phyloP scores from a whole-genome alignment of 2,888 invertebrate genomes.

The Drosophila eohydei region DNA sequence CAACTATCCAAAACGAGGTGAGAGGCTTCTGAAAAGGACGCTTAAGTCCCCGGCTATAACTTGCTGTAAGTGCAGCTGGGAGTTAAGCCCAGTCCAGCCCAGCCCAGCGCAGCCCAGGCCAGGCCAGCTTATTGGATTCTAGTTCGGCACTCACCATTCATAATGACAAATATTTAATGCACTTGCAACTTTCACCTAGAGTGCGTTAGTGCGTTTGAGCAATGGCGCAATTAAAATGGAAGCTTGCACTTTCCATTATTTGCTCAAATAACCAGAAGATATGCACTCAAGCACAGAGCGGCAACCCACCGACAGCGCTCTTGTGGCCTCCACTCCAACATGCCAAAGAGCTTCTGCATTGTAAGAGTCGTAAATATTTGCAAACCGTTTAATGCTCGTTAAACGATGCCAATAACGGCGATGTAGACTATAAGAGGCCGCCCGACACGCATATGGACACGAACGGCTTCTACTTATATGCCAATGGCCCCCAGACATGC shows the following conservation, averaged over 20 bases:
- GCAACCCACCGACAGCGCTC: constrained; percentile 21
- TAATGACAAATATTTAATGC: constrained; percentile 27
- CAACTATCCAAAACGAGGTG: constrained; percentile 2
- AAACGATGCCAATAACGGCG: constrained; percentile 68
- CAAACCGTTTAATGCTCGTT: constrained; percentile 70
- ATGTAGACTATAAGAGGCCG: constrained; percentile 31
- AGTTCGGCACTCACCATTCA: constrained; percentile 18
- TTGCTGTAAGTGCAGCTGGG: constrained; percentile 3
- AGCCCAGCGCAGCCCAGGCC: constrained; percentile 3
- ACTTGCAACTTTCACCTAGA: not conserved
- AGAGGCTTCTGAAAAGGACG: constrained; percentile 2
- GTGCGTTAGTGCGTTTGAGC: constrained; percentile 12
- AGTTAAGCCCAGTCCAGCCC: not conserved
- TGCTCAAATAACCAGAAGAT: constrained; percentile 65
- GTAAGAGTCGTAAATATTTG: constrained; percentile 70
- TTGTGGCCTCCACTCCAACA: constrained; percentile 21
- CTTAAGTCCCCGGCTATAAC: constrained; percentile 7
- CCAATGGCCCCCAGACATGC: constrained; percentile 12
- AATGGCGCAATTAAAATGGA: constrained; percentile 54
- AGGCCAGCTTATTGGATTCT: constrained; percentile 47
- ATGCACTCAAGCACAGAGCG: constrained; percentile 55
- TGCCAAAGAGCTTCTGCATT: constrained; percentile 54
- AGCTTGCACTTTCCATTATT: constrained; percentile 50
- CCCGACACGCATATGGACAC: constrained; percentile 31
- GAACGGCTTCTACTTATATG: constrained; percentile 14